Conservation (phyloP, 2,113 vertebrate species). For the Athene noctua region DNA sequence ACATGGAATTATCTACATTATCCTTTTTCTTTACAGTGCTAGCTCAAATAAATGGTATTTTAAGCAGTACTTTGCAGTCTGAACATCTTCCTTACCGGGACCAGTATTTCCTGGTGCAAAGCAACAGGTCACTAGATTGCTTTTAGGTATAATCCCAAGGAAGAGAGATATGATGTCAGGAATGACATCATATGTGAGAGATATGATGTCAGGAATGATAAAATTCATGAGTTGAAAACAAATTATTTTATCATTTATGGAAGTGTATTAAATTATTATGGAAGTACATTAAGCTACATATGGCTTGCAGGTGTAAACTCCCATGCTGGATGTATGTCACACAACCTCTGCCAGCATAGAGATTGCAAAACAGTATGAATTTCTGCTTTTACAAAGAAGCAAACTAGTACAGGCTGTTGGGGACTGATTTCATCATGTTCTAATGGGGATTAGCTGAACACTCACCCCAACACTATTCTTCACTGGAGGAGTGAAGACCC, state of each 20-base stretch:
- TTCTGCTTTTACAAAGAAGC: neutral
- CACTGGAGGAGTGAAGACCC: neutral
- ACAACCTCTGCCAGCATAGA: neutral
- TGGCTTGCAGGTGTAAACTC: neutral
- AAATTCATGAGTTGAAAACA: neutral
- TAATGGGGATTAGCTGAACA: neutral
- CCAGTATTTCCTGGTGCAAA: neutral
- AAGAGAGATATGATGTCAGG: neutral
- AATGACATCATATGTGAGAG: neutral
- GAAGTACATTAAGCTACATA: neutral
- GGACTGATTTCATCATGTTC: neutral
- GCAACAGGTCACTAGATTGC: neutral
- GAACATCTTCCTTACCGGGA: neutral
- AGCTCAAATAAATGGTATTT: neutral
- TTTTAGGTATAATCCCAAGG: neutral
- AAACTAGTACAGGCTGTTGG: neutral
- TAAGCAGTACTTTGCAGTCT: neutral
- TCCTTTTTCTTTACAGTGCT: neutral
- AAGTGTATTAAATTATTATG: neutral
- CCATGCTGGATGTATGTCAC: fast-evolving
- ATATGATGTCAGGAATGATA: neutral
- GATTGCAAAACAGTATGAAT: neutral
- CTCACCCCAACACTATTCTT: neutral
- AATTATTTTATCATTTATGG: neutral
- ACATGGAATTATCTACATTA: neutral